phyloP scores from a whole-genome alignment of 2,797 vertebrate genomes.

The Clarias laeviceps region DNA sequence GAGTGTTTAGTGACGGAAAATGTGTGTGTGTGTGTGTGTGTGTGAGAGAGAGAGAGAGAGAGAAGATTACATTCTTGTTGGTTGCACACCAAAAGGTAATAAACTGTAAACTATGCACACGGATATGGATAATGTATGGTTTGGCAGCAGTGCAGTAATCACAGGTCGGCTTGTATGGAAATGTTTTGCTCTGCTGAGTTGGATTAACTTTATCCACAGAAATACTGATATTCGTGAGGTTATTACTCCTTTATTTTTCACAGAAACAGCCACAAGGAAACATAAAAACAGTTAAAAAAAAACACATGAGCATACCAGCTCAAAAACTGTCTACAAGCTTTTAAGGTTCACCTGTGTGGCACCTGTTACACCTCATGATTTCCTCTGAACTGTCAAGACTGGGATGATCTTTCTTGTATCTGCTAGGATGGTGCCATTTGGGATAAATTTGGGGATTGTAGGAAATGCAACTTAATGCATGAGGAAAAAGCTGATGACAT shows the following conservation, averaged over 20 bases:
- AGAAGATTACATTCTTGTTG: slow-evolving; percentile 33
- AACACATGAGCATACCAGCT: not conserved
- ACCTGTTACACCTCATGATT: too few species aligned
- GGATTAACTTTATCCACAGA: not conserved
- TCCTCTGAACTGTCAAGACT: too few species aligned
- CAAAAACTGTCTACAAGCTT: too few species aligned
- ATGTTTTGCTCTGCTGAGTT: not conserved
- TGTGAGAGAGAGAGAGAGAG: not conserved
- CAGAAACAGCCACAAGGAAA: not conserved
- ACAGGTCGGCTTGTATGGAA: slow-evolving; percentile 8
- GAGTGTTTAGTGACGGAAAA: not conserved
- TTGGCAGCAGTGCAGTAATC: slow-evolving; percentile 23
- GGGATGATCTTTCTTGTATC: too few species aligned
- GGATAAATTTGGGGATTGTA: too few species aligned
- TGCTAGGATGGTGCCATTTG: too few species aligned
- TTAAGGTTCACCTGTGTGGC: too few species aligned
- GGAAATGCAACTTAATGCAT: too few species aligned
- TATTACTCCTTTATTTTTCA: not conserved
- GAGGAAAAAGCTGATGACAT: not conserved
- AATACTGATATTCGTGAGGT: not conserved
- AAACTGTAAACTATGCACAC: slow-evolving; percentile 18
- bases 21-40: slow-evolving; percentile 4
- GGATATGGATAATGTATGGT: slow-evolving; percentile 27
- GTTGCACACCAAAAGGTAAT: slow-evolving; percentile 45
- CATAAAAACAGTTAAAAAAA: not conserved